Evolutionary conservation across 2,888 invertebrate genomes (phyloP), one percentile per base, ranked within the genome.

Genomic region (Carpatolechia fugitivella): DNA sequence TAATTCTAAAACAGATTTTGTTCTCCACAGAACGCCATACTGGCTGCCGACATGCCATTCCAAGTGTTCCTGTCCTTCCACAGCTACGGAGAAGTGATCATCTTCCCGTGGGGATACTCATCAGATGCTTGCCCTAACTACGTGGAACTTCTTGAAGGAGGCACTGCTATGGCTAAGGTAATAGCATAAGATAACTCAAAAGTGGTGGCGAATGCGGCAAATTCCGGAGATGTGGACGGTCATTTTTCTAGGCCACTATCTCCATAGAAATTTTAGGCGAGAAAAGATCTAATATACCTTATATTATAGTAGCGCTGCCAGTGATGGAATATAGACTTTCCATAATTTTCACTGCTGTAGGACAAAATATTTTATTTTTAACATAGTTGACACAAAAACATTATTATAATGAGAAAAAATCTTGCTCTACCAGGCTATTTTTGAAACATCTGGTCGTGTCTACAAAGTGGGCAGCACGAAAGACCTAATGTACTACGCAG

Each of bases 381-480:
- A n/a, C n/a, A n/a, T n/a, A n/a, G n/a, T n/a, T n/a, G n/a, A n/a
- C n/a, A n/a, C n/a, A n/a, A n/a, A n/a, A n/a, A n/a, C n/a, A n/a
- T n/a, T n/a, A n/a, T n/a, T n/a, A n/a, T n/a, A n/a, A n/a, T n/a
- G n/a, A n/a, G n/a, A n/a, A n/a, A n/a, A n/a, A n/a, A n/a, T n/a
- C n/a, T n/a, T n/a, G n/a, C n/a, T n/a, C n/a, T n/a, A 59, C 56
- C 69, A 90, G 89, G 87, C 82, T 8, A 88, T 90, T 38, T 61
- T 74, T 57, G 62, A 69, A 7, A 64, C 70, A n/a, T 81, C 68
- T 50, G 83, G 83, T 0, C 79, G 75, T 56, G 87, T 78, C 0
- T 89, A 87, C 74, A 86, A 82, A 71, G 89, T 89, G 0, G 89
- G 89, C 14, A 85, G 88, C 58, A 88, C 89, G 0, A 89, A 85